A percentile compares a stretch with the other conserved stretches of the same genome.
Conservation (phyloP, 2,113 vertebrate genomes). For the Larimichthys crocea region DNA sequence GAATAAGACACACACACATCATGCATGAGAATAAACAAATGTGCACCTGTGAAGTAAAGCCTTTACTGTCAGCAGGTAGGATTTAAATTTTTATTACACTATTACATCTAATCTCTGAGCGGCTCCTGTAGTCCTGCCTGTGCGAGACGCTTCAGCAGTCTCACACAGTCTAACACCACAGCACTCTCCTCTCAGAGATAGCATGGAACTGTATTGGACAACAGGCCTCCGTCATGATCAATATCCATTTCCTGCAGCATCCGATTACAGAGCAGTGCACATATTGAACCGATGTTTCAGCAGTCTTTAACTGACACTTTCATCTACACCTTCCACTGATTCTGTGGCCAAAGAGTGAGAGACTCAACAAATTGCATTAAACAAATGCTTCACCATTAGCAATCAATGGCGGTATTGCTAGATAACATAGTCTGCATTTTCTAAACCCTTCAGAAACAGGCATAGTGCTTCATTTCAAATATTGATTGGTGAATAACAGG, state of each 20-base stretch:
- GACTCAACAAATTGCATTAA: conserved; percentile 80
- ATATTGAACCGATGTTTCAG: conserved; percentile 81
- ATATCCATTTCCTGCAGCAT: conserved; percentile 82
- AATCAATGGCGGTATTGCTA: conserved; percentile 64
- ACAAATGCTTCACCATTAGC: conserved; percentile 71
- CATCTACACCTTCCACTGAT: conserved; percentile 76
- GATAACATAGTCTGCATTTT: conserved; percentile 58
- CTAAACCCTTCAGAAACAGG: conserved; percentile 52
- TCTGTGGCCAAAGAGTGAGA: conserved; percentile 65
- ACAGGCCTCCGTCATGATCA: conserved; percentile 77
- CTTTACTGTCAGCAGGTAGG: conserved; percentile 17
- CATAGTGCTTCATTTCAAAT: conserved; percentile 60
- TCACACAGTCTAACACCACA: conserved; percentile 19
- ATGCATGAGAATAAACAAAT: conserved; percentile 29
- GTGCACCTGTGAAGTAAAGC: neutral
- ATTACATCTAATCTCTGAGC: conserved; percentile 3
- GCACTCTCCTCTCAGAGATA: conserved; percentile 54
- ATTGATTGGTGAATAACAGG: conserved; percentile 61
- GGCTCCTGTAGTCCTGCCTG: conserved; percentile 7
- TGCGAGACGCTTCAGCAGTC: conserved; percentile 17
- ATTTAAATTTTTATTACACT: conserved; percentile 12
- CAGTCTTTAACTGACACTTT: conserved; percentile 82
- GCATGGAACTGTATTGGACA: conserved; percentile 59
- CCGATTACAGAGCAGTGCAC: conserved; percentile 76
- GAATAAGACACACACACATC: conserved; percentile 49